Evolutionary conservation across 2,113 vertebrate species (phyloP), one percentile per base, ranked within the genome.

Genomic region (Sturnus vulgaris): DNA sequence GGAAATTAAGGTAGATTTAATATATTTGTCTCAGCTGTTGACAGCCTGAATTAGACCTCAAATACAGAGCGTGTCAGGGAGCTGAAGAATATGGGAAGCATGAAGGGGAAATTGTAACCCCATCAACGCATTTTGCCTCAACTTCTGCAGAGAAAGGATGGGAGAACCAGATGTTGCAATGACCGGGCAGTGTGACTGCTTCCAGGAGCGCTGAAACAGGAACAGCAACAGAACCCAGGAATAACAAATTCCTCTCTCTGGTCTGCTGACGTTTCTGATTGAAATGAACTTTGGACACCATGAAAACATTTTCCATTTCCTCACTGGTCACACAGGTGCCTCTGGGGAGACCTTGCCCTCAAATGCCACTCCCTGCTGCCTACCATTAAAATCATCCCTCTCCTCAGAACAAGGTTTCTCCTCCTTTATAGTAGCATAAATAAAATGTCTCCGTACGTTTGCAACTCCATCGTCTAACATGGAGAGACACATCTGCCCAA

Each of bases 1-100:
- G 82, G 82, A 94, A 87, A 85, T 82, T 28, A 89, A 93, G 88
- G 92, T 59, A 88, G 63, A 60, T 71, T 66, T 88, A 83, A 92
- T 77, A n/a, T 44, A 80, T 92, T 80, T 89, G 28, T 57, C 77
- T 89, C 3, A 33, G 60, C 44, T 55, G 22, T 22, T 69, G 66
- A 82, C 78, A 90, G 82, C 53, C 16, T 50, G 49, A 87, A 60
- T 68, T 40, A 75, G 56, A 73, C 31, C 55, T 88, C 47, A 59
- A 68, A 93, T n/a, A 40, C 17, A 61, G 39, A 23, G 12, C 15
- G 11, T 37, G 37, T 63, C 64, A 77, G 52, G 52, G 31, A 23
- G 30, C 35, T 82, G 64, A 49, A 59, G 44, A 44, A 7, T 37
- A 33, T 65, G 49, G 64, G 68, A 90, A 39, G 33, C 25, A 30